A percentile compares a stretch with the other conserved stretches of the same genome.
Evolutionary conservation across 2,113 vertebrate genomes (phyloP).

Genomic region (Trogon melanurus): DNA sequence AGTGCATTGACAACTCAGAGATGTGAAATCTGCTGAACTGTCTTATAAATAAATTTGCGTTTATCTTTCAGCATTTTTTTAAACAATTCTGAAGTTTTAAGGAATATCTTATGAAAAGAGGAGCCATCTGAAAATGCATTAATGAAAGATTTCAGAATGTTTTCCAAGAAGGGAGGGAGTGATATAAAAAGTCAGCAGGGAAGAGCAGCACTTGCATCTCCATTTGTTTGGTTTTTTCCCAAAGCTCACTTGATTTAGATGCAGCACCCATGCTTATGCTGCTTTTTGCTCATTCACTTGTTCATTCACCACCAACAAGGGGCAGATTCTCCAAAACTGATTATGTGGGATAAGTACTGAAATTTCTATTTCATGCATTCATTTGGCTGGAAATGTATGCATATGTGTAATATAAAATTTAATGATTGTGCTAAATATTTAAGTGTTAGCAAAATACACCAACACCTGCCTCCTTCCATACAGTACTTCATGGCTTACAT

Average conservation of each 20-base stretch:
- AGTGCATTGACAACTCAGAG: not conserved
- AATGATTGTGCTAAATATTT: slow-evolving; percentile 59
- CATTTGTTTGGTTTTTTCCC: not conserved
- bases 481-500: not conserved
- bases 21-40: not conserved
- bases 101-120: not conserved
- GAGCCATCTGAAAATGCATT: not conserved
- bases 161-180: not conserved
- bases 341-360: slow-evolving; percentile 50
- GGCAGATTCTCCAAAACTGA: slow-evolving; percentile 50
- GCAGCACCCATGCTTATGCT: not conserved
- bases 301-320: slow-evolving; percentile 31
- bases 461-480: slow-evolving; percentile 47
- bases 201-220: slow-evolving; percentile 13
- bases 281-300: slow-evolving; percentile 33
- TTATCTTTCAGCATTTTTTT: not conserved
- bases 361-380: slow-evolving; percentile 58
- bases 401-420: slow-evolving; percentile 55
- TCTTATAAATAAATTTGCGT: not conserved
- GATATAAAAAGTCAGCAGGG: not conserved
- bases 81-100: not conserved
- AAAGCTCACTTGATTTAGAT: slow-evolving; percentile 35
- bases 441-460: slow-evolving; percentile 49
- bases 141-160: not conserved
- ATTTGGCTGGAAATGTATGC: slow-evolving; percentile 41